Conservation (phyloP, 2,888 invertebrate species). For the Cyrtodaria siliqua region DNA sequence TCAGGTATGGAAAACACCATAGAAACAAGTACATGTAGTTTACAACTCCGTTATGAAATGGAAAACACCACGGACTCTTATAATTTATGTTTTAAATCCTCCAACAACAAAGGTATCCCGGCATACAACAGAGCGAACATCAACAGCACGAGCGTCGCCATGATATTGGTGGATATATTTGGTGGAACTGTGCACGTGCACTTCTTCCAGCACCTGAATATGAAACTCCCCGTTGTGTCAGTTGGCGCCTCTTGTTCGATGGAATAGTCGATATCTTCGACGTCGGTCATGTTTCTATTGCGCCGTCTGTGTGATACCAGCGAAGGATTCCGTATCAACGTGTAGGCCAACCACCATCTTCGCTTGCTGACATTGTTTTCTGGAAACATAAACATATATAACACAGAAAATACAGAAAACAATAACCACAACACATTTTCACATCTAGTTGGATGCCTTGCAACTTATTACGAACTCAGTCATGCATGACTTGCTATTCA, state of each 20-base stretch:
- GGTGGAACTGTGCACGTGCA: slow-evolving; percentile 5
- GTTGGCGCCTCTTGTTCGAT: neutral
- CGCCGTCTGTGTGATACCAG: neutral
- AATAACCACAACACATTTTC: too few species aligned
- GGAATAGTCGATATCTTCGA: neutral
- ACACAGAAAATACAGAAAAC: too few species aligned
- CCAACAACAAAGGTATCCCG: slow-evolving; percentile 1
- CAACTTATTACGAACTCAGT: too few species aligned
- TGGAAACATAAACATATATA: too few species aligned
- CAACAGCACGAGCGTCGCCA: slow-evolving; percentile 2
- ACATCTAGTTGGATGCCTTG: too few species aligned
- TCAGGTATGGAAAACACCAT: too few species aligned
- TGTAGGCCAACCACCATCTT: slow-evolving; percentile 18
- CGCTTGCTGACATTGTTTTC: too few species aligned
- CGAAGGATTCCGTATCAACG: slow-evolving; percentile 8
- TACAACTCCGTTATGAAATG: too few species aligned
- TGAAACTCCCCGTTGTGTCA: neutral
- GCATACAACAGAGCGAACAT: slow-evolving; percentile 12
- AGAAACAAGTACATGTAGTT: too few species aligned
- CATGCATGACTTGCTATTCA: too few species aligned
- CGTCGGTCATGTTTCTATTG: neutral
- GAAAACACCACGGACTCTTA: too few species aligned
- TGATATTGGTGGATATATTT: slow-evolving; percentile 6
- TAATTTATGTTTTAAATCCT: too few species aligned
- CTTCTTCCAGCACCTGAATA: neutral